Percentiles rank a stretch among this genome's conserved stretches.
Evolutionary conservation across 1,140 invertebrate species (phyloP).

Genomic region (Euura saliciscinereae): DNA sequence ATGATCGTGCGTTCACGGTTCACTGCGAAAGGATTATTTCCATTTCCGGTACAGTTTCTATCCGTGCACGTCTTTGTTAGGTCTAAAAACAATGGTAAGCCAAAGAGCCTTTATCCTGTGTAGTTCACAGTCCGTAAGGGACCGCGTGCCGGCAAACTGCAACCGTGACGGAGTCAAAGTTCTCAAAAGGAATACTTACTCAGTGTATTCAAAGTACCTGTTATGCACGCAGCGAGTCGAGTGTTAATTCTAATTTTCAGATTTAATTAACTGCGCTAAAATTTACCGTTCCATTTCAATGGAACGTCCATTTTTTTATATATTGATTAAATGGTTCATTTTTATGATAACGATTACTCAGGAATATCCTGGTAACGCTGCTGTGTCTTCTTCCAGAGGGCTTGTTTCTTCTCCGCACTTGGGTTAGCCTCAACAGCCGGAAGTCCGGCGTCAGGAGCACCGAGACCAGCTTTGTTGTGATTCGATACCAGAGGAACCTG

Average conservation of each 20-base stretch:
- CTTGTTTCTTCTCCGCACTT: conserved; percentile 49
- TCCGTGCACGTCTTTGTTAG: not conserved
- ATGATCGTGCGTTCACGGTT: not conserved
- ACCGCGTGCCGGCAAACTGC: not conserved
- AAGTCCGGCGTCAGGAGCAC: conserved; percentile 33
- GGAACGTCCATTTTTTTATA: too few species aligned
- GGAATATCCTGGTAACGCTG: conserved; percentile 52
- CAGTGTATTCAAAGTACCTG: too few species aligned
- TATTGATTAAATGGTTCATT: too few species aligned
- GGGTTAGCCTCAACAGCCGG: conserved; percentile 40
- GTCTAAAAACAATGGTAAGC: not conserved
- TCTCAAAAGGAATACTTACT: not conserved
- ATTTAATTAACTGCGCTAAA: too few species aligned
- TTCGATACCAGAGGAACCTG: conserved; percentile 51
- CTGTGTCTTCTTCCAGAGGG: conserved; percentile 55
- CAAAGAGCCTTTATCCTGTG: not conserved
- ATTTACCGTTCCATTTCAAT: too few species aligned
- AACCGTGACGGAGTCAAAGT: conserved; percentile 1
- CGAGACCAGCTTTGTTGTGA: conserved; percentile 54
- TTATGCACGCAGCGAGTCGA: too few species aligned
- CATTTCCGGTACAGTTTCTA: not conserved
- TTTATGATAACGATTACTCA: too few species aligned
- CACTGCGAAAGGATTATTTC: not conserved
- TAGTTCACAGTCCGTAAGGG: not conserved
- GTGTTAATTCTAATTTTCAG: too few species aligned